phyloP scores from a whole-genome alignment of 2,888 invertebrate genomes.

The Trichacis sp. region DNA sequence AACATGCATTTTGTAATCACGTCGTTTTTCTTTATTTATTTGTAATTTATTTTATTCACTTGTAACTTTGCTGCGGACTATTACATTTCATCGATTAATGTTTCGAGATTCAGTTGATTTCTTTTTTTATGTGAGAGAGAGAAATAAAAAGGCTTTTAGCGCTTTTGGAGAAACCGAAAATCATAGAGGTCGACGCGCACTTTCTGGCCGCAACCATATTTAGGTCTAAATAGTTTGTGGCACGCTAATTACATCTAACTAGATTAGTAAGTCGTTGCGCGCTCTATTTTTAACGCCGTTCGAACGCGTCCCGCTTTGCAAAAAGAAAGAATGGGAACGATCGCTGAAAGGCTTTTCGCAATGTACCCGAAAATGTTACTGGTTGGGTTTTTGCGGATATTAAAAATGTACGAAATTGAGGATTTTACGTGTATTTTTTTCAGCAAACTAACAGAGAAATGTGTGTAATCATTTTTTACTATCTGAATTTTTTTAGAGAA shows the following conservation, averaged over 20 bases:
- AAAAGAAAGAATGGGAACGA: conserved; percentile 45
- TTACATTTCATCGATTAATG: conserved; percentile 21
- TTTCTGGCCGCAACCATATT: conserved; percentile 50
- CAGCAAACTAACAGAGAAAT: too few species aligned
- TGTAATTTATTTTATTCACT: neutral
- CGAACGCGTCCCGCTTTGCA: conserved; percentile 42
- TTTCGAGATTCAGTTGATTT: too few species aligned
- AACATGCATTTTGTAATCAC: too few species aligned
- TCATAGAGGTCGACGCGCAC: conserved; percentile 36
- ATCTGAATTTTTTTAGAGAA: too few species aligned
- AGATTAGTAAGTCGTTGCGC: conserved; percentile 69
- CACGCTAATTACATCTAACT: conserved; percentile 69
- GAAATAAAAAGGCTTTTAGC: conserved; percentile 54
- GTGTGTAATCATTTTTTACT: too few species aligned
- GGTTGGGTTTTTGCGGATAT: too few species aligned
- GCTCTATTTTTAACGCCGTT: conserved; percentile 67
- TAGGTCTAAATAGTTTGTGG: conserved; percentile 68
- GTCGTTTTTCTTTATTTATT: too few species aligned
- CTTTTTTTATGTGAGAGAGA: too few species aligned
- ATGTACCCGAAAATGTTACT: neutral
- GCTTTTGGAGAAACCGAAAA: conserved; percentile 57
- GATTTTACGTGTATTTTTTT: too few species aligned
- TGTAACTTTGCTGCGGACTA: neutral
- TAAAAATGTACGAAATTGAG: too few species aligned
- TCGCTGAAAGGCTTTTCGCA: conserved; percentile 25